A percentile compares a stretch with the other conserved stretches of the same genome.
These are phyloP conservation scores for Rotaria sp. DNA, from an alignment of 2,888 invertebrate genomes.

Conservation along the genomic window DNA sequence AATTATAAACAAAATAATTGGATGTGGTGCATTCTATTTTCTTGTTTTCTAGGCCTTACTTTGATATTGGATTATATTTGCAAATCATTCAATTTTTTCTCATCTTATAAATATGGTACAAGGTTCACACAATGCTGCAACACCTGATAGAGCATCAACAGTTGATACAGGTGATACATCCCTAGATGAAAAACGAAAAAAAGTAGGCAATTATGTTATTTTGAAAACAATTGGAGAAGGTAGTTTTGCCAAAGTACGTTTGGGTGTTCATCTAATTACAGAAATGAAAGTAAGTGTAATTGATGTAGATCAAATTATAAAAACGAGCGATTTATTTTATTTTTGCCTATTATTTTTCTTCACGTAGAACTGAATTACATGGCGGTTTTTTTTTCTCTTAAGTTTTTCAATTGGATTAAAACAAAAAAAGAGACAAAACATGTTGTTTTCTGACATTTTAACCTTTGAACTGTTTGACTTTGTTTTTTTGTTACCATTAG, in stretches of 20 bases:
- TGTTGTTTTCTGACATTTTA: too few relatives aligned
- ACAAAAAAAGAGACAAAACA: too few relatives aligned
- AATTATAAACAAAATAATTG: neutral
- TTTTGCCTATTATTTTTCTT: too few relatives aligned
- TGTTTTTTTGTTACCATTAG: conserved; percentile 41
- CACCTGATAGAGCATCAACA: neutral
- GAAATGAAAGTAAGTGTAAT: conserved; percentile 46
- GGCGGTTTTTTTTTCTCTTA: too few relatives aligned
- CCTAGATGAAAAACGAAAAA: conserved; percentile 46
- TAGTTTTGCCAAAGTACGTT: conserved; percentile 47
- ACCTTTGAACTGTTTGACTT: too few relatives aligned
- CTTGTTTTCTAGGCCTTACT: neutral
- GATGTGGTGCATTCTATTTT: neutral
- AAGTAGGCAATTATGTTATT: conserved; percentile 48
- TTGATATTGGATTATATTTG: neutral
- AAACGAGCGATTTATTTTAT: too few relatives aligned
- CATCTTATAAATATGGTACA: neutral
- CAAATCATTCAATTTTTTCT: neutral
- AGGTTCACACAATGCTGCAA: neutral
- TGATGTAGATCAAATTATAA: too few relatives aligned
- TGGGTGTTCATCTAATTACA: conserved; percentile 47
- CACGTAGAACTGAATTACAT: too few relatives aligned
- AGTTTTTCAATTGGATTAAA: too few relatives aligned
- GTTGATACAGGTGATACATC: neutral
- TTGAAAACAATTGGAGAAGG: conserved; percentile 47